Percentiles rank a stretch among this genome's conserved stretches.
phyloP scores from a whole-genome alignment of 2,113 vertebrate species.

The Syngnathus scovelli region DNA sequence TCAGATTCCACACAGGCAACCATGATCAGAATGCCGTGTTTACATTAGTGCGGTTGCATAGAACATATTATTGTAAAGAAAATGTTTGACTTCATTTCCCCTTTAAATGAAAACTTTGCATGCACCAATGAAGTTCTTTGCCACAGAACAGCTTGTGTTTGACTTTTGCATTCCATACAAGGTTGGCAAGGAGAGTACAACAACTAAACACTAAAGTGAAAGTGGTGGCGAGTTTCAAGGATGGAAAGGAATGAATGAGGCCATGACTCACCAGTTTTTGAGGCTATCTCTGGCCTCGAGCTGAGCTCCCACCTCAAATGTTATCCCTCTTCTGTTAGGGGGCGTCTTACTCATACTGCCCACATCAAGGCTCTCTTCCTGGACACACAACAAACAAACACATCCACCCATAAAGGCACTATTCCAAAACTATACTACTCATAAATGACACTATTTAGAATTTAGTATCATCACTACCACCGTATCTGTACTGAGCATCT shows the following conservation, averaged over 20 bases:
- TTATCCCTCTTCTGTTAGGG: slow-evolving; percentile 97
- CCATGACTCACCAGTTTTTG: slow-evolving; percentile 92
- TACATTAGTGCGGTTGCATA: no score
- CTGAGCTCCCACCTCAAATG: slow-evolving; percentile 97
- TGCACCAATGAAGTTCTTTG: neutral
- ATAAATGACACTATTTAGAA: neutral
- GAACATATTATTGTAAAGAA: neutral
- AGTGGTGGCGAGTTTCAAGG: slow-evolving; percentile 24
- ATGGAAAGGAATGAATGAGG: slow-evolving; percentile 45
- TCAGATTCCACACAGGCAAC: no score
- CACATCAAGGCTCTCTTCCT: slow-evolving; percentile 67
- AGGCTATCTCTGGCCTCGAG: slow-evolving; percentile 96
- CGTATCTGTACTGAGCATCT: slow-evolving; percentile 21
- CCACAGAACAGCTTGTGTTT: neutral
- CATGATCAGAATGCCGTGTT: no score
- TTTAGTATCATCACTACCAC: slow-evolving; percentile 5
- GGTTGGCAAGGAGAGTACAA: neutral
- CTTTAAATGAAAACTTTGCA: neutral
- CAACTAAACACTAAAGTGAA: slow-evolving; percentile 10
- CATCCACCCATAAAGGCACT: slow-evolving; percentile 11
- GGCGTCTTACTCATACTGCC: slow-evolving; percentile 94
- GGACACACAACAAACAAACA: slow-evolving; percentile 41
- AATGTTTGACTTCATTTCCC: neutral
- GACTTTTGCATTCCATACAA: neutral
- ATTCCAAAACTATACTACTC: slow-evolving; percentile 17